A percentile compares a stretch with the other conserved stretches of the same genome.
Evolutionary conservation across 1,140 invertebrate genomes (phyloP).

Genomic region (Neodiprion lecontei): DNA sequence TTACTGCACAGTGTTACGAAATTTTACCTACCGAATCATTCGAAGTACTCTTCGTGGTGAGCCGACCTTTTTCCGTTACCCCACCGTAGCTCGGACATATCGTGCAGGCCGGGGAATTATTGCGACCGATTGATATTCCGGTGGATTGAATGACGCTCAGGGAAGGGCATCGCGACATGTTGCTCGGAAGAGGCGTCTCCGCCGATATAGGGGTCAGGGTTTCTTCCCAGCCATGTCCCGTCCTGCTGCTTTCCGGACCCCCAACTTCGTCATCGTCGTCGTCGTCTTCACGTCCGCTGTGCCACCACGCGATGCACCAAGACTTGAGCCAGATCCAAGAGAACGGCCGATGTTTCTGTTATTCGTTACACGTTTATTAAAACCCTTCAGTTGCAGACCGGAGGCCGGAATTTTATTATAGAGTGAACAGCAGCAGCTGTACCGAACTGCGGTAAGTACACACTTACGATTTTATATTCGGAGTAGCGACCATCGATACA

Average conservation of each 20-base stretch:
- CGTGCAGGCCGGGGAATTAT: constrained; percentile 50
- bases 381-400: background rate
- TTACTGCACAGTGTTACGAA: too few relatives aligned
- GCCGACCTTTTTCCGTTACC: constrained; percentile 31
- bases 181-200: constrained; percentile 84
- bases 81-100: constrained; percentile 41
- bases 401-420: background rate
- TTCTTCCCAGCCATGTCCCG: constrained; percentile 73
- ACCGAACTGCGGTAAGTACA: background rate
- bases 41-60: constrained; percentile 55
- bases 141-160: constrained; percentile 80
- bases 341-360: constrained; percentile 59
- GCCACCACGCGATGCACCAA: constrained; percentile 88
- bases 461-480: constrained; percentile 53
- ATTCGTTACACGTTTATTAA: background rate
- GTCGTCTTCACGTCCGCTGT: constrained; percentile 80
- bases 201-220: constrained; percentile 80
- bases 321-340: constrained; percentile 71
- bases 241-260: constrained; percentile 70
- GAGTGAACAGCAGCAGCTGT: background rate
- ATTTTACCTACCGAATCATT: constrained; percentile 58
- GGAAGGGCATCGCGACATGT: constrained; percentile 83
- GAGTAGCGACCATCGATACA: constrained; percentile 58
- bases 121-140: constrained; percentile 51
- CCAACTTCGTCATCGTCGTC: constrained; percentile 73